phyloP scores from a whole-genome alignment of 2,113 vertebrate species.

The Lepisosteus oculatus region DNA sequence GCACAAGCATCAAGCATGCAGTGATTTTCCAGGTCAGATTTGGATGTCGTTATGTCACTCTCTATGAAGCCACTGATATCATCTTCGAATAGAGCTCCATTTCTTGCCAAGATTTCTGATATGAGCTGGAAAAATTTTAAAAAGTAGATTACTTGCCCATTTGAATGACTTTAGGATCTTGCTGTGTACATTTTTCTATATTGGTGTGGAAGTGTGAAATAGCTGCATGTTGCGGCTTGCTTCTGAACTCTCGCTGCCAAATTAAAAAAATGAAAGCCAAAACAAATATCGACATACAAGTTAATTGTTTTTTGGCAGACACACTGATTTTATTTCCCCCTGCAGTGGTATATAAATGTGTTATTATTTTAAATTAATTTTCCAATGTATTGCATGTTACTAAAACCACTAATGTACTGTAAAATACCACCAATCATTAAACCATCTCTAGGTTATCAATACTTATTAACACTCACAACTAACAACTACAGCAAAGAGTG shows the following conservation, averaged over 20 bases:
- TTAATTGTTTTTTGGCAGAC: too few relatives aligned
- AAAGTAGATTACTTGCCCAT: neutral
- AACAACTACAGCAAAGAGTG: too few relatives aligned
- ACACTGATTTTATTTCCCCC: too few relatives aligned
- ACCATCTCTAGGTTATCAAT: too few relatives aligned
- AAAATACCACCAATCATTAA: too few relatives aligned
- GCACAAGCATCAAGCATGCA: slow-evolving; percentile 12
- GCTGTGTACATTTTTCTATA: neutral
- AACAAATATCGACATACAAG: neutral
- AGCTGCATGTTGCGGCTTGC: neutral
- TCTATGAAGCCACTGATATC: slow-evolving; percentile 21
- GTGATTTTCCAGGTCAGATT: slow-evolving; percentile 27
- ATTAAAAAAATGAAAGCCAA: neutral
- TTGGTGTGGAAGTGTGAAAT: neutral
- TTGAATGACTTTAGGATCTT: neutral
- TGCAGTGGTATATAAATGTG: too few relatives aligned
- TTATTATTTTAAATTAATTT: too few relatives aligned
- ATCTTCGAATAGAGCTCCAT: slow-evolving; percentile 27
- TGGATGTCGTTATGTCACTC: slow-evolving; percentile 37
- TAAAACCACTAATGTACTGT: too few relatives aligned
- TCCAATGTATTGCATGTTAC: too few relatives aligned
- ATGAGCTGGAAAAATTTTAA: slow-evolving; percentile 35
- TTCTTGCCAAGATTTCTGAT: slow-evolving; percentile 32
- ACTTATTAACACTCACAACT: too few relatives aligned
- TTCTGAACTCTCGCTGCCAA: too few relatives aligned